Conservation (phyloP, 2,888 invertebrate species). For the Chrysotoxum bicinctum region DNA sequence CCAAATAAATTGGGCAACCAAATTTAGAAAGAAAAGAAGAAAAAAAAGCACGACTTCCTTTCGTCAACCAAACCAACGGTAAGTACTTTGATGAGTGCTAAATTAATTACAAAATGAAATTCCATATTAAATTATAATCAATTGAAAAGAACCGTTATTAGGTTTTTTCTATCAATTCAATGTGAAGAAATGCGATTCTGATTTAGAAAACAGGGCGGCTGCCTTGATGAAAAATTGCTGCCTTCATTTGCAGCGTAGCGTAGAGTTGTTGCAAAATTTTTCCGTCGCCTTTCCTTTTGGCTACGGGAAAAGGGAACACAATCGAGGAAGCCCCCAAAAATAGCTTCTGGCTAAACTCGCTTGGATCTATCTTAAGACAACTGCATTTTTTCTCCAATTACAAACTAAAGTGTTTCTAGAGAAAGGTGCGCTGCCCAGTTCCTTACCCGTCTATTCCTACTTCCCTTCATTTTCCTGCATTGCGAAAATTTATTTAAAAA, state of each 20-base stretch:
- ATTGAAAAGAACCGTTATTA: slow-evolving; percentile 40
- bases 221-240: slow-evolving; percentile 36
- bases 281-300: slow-evolving; percentile 2
- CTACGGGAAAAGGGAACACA: slow-evolving; percentile 42
- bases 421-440: slow-evolving; percentile 1
- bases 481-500: slow-evolving; percentile 24
- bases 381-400: slow-evolving; percentile 40
- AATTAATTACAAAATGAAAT: slow-evolving; percentile 10
- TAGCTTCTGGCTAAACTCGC: slow-evolving; percentile 25
- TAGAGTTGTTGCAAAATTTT: slow-evolving; percentile 45
- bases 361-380: slow-evolving; percentile 27
- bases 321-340: slow-evolving; percentile 46
- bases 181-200: slow-evolving; percentile 5
- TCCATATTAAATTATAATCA: slow-evolving; percentile 7
- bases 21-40: neutral
- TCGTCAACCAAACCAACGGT: slow-evolving; percentile 57
- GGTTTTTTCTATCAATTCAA: neutral
- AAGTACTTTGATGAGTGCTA: slow-evolving; percentile 49
- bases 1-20: slow-evolving; percentile 2
- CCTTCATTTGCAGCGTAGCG: slow-evolving; percentile 6
- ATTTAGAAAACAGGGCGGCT: slow-evolving; percentile 60
- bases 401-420: slow-evolving; percentile 16
- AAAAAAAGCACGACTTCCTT: neutral
- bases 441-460: neutral
- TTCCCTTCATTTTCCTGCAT: neutral